phyloP scores from a whole-genome alignment of 2,113 vertebrate species.

The Paralichthys olivaceus region DNA sequence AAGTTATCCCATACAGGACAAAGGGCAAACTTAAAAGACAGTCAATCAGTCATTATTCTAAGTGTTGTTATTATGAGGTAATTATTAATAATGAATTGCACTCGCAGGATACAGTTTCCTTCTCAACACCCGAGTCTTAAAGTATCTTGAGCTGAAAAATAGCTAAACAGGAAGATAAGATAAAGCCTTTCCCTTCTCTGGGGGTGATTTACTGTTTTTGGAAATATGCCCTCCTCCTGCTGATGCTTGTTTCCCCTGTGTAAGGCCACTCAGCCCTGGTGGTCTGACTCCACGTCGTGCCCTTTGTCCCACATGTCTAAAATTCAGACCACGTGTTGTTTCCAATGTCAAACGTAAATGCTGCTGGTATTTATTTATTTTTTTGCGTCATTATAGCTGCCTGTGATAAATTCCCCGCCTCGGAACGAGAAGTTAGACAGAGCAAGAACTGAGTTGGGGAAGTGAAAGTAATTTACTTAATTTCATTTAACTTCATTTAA shows the following conservation, averaged over 20 bases:
- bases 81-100: background rate
- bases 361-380: conserved; percentile 16
- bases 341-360: conserved; percentile 64
- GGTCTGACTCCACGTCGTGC: conserved; percentile 71
- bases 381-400: conserved; percentile 11
- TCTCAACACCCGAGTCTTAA: conserved; percentile 7
- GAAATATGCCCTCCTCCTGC: conserved; percentile 35
- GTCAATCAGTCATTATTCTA: background rate
- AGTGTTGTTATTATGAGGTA: background rate
- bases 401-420: background rate
- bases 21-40: background rate
- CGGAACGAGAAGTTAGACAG: conserved; percentile 14
- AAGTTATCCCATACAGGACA: background rate
- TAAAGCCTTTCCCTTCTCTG: conserved; percentile 7
- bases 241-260: conserved; percentile 44
- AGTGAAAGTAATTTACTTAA: background rate
- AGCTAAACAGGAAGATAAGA: conserved; percentile 25
- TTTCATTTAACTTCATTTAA: no score
- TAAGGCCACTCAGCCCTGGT: conserved; percentile 57
- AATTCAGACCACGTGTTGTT: conserved; percentile 83
- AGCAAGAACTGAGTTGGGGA: background rate
- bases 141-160: background rate
- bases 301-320: conserved; percentile 82
- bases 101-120: conserved; percentile 7
- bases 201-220: conserved; percentile 44